Base-by-base conservation (phyloP, 2,888 invertebrate species). In the Clusia tigrina region DNA sequence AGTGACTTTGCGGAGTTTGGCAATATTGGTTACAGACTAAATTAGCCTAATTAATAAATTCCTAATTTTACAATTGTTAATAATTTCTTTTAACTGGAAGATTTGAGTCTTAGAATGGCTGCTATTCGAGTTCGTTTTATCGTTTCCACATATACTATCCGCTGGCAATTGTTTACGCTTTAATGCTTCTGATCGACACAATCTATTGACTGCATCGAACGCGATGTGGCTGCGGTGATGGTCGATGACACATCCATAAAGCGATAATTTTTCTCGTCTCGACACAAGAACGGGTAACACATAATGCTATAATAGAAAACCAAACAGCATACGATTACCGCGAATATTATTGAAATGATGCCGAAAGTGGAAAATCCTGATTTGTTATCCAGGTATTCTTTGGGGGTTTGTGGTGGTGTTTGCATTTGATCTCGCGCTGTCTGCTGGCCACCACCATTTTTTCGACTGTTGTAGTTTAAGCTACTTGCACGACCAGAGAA, bases 221-320 rank as follows among this genome's bases (percentile, higher is more conserved):
- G 79, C 22, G 83, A 83, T n/a, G 84, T 83, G 37, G 83, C 77
- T 18, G 78, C 78, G 12, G 83, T 81, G 1, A 82, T 81, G 2
- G 83, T 83, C 3, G 83, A 83, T 0, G 82, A 82, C 1, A 78
- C 81, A 66, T 83, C 82, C 83, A 84, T 82, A 56, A 83, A 82
- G 37, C 78, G 78, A 66, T 83, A 83, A 60, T 81, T 83, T 51
- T 80, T 79, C 57, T 83, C 83, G 24, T 79, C 74, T 54, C 78
- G 75, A 60, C 89, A 90, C 54, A 90, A 76, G 54, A 88, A 85
- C 25, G 90, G 90, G 78, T 90, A 90, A 71, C 90, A 89, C 70
- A 90, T 86, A 26, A 88, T 86, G 66, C 88, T 86, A 72, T 90
- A 90, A 73, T 91, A 90, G 46, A 87, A 84, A 0, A 86, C 86